phyloP scores from a whole-genome alignment of 1,140 invertebrate genomes.

The Bilobella aurantiaca region DNA sequence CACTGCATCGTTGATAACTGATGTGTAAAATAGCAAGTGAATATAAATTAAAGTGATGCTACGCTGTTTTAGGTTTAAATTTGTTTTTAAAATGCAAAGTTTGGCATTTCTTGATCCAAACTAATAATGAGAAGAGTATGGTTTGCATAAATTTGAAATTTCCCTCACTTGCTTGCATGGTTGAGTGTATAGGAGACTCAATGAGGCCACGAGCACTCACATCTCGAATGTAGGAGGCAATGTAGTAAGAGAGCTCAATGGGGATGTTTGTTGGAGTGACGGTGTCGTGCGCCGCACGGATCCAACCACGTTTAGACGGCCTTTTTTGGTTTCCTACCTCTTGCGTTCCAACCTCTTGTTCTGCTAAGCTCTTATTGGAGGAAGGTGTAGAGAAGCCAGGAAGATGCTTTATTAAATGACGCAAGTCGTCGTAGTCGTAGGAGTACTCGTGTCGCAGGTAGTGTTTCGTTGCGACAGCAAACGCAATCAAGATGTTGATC shows the following conservation, averaged over 20 bases:
- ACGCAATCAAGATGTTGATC: slow-evolving; percentile 30
- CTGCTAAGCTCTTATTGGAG: slow-evolving; percentile 19
- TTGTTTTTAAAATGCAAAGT: no score
- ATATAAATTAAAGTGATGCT: no score
- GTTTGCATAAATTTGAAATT: no score
- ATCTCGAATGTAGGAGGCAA: slow-evolving; percentile 28
- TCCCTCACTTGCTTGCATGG: slow-evolving; percentile 28
- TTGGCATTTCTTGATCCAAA: no score
- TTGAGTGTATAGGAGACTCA: slow-evolving; percentile 17
- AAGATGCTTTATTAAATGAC: slow-evolving; percentile 24
- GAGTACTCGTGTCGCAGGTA: slow-evolving; percentile 33
- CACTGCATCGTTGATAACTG: no score
- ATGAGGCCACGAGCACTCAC: slow-evolving; percentile 7
- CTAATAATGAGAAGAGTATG: no score
- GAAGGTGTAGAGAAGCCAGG: slow-evolving; percentile 27
- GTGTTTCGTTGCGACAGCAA: slow-evolving; percentile 28
- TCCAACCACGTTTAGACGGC: neutral
- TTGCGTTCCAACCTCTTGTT: slow-evolving; percentile 11
- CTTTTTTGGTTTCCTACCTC: neutral
- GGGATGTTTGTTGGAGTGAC: slow-evolving; percentile 32
- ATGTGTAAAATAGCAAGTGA: no score
- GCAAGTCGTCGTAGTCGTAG: slow-evolving; percentile 29
- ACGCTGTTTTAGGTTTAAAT: no score
- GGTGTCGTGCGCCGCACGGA: slow-evolving; percentile 21
- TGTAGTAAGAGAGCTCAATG: slow-evolving; percentile 31